A percentile compares a stretch with the other conserved stretches of the same genome.
These are phyloP conservation scores for Ormyrus nitidulus DNA, from an alignment of 2,888 invertebrate genomes.

Conservation along the genomic window DNA sequence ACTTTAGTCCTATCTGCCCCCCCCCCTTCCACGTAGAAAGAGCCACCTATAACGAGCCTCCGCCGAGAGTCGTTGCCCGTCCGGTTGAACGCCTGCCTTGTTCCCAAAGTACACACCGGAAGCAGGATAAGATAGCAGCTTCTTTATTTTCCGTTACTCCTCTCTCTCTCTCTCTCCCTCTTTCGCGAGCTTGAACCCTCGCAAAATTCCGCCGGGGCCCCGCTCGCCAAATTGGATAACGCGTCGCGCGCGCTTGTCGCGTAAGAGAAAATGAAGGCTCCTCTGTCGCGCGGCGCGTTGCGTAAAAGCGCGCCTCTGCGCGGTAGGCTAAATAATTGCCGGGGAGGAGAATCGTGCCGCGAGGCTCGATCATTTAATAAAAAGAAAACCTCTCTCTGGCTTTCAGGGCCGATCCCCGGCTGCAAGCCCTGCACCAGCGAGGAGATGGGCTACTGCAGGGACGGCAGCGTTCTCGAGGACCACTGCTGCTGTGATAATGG, in stretches of 20 bases:
- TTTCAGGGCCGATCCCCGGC: slow-evolving; percentile 76
- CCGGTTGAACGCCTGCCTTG: not conserved
- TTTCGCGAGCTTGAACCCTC: no score
- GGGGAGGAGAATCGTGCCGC: not conserved
- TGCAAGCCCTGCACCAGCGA: slow-evolving; percentile 80
- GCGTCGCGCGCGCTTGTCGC: no score
- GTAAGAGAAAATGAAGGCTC: not conserved
- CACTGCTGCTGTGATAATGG: slow-evolving; percentile 81
- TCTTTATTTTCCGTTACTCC: no score
- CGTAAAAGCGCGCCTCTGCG: no score
- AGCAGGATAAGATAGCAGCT: no score
- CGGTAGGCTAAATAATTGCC: not conserved
- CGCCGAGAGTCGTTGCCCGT: not conserved
- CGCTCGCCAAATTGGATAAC: no score
- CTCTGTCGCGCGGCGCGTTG: not conserved
- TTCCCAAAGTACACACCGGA: not conserved
- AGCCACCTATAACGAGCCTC: no score
- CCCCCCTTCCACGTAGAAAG: no score
- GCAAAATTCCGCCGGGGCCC: no score
- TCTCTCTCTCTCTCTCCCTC: no score
- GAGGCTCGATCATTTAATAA: not conserved
- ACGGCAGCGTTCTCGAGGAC: slow-evolving; percentile 78
- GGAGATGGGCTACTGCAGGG: slow-evolving; percentile 81
- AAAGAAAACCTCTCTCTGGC: slow-evolving; percentile 31
- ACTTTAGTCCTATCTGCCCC: not conserved